Evolutionary conservation across 2,888 invertebrate species (phyloP), one percentile per base, ranked within the genome.

Genomic region (Agrotis puta): DNA sequence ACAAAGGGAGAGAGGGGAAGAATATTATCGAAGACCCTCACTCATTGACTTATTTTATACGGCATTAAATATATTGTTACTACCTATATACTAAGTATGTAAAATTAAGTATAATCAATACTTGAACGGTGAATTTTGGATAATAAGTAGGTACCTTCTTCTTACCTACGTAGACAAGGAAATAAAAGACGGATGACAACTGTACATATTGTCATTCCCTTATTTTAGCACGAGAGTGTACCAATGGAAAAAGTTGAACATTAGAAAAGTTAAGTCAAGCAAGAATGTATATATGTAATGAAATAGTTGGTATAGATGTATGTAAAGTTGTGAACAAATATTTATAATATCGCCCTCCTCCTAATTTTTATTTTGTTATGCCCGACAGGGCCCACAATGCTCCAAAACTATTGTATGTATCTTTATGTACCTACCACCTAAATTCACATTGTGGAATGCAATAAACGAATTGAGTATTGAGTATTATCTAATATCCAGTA

Each of bases 41-140:
- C 77, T 79, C 75, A 83, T 85, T 83, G 79, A 79, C 84, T 84
- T 86, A 76, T 80, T 83, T 87, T 82, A 75, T 83, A 76, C 27
- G 71, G 59, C 68, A 73, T 83, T 83, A 72, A 74, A 83, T 65
- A 74, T 79, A 58, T 71, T 72, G 51, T 81, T 39, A 33, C 22
- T 51, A 43, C 9, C 5, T 22, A 47, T 22, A 3, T 50, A 39
- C 39, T 39, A 33, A 7, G 33, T 33, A 11, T 2, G 39, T 18
- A 53, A 16, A 64, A 18, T 53, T 50, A 62, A n/a, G 56, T 53
- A 62, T 64, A n/a, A n/a, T n/a, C n/a, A n/a, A n/a, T 58, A 3
- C 64, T 54, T 54, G 51, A 58, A 43, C 22, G n/a, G 20, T 58
- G 39, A 27, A 56, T 43, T 54, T 43, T 27, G 20, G 18, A n/a